Evolutionary conservation across 2,113 vertebrate species (phyloP).

Genomic region (Pseudorhombus dupliciocellatus): DNA sequence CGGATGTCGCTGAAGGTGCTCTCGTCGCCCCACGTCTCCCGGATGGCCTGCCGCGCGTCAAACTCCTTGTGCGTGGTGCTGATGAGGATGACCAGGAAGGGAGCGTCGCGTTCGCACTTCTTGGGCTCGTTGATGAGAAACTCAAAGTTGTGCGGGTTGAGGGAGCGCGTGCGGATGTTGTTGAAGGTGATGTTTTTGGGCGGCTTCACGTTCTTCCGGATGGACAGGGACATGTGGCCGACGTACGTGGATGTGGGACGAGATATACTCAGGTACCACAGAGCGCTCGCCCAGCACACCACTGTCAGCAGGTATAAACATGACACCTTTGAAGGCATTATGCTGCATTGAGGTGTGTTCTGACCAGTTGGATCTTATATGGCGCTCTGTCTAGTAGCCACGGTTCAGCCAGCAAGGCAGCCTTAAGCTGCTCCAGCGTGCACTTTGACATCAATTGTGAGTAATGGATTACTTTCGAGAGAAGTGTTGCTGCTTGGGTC

Average conservation of each 20-base stretch:
- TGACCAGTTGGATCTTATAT: slow-evolving; percentile 75
- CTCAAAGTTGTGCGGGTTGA: slow-evolving; percentile 94
- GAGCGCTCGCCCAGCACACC: slow-evolving; percentile 96
- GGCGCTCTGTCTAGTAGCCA: slow-evolving; percentile 77
- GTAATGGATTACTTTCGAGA: slow-evolving; percentile 61
- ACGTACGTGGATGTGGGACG: slow-evolving; percentile 91
- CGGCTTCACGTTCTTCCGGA: slow-evolving; percentile 81
- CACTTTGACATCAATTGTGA: slow-evolving; percentile 80
- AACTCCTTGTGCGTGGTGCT: slow-evolving; percentile 99
- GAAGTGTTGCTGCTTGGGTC: slow-evolving; percentile 58
- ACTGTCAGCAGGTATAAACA: slow-evolving; percentile 97
- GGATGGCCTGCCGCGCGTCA: slow-evolving; percentile 95
- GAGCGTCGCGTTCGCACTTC: slow-evolving; percentile 88
- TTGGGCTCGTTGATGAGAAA: slow-evolving; percentile 96
- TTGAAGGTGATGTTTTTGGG: slow-evolving; percentile 89
- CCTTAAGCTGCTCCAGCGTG: slow-evolving; percentile 81
- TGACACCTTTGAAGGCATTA: slow-evolving; percentile 98
- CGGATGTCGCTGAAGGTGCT: slow-evolving; percentile 92
- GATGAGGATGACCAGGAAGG: slow-evolving; percentile 97
- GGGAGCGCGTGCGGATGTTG: slow-evolving; percentile 95
- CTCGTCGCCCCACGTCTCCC: slow-evolving; percentile 98
- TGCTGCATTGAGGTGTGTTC: slow-evolving; percentile 84
- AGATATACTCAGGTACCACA: slow-evolving; percentile 96
- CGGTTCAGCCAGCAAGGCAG: slow-evolving; percentile 77
- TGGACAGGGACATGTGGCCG: slow-evolving; percentile 85